Evolutionary conservation across 2,113 vertebrate species (phyloP), one percentile per base, ranked within the genome.

Genomic region (Damaliscus lunatus): DNA sequence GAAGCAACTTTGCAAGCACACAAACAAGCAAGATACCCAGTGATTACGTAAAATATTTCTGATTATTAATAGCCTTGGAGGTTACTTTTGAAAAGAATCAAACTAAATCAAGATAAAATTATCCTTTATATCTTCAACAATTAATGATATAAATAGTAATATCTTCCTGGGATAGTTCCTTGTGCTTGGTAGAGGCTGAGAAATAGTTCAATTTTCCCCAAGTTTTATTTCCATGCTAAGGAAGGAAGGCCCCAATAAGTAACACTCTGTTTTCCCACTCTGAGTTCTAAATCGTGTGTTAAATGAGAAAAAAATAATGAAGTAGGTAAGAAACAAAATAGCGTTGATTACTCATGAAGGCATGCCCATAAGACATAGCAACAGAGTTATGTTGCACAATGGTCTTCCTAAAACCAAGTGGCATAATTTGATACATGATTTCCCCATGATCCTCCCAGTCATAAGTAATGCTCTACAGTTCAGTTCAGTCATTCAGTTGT

Each of bases 11-110:
- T 0, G 0, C 64, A 71, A 71, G 9, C n/a, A 71, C 64, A 36
- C 19, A 23, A 71, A 36, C 62, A 71, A 71, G 17, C 64, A 21
- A 71, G 36, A 94, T 60, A 52, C 1, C 2, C 48, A 83, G 0
- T 92, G 8, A 84, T n/a, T 29, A 80, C 9, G 64, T 96, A 15
- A 86, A 86, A 89, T 89, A 98, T 46, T 81, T 92, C n/a, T 81
- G 10, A 4, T 6, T 3, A 81, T n/a, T 92, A 96, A 74, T 50
- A 10, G 10, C 64, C 16, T 97, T 78, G 14, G 5, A 92, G 90
- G 71, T 77, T 55, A 77, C 7, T 53, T 96, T 97, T 57, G 19
- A 31, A 90, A 95, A 97, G 5, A 81, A 88, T 92, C 25, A 82
- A 46, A 93, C 67, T 40, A 52, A 88, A 81, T 16, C 12, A 43